phyloP scores from a whole-genome alignment of 2,888 invertebrate species.

The Salpingus planirostris region DNA sequence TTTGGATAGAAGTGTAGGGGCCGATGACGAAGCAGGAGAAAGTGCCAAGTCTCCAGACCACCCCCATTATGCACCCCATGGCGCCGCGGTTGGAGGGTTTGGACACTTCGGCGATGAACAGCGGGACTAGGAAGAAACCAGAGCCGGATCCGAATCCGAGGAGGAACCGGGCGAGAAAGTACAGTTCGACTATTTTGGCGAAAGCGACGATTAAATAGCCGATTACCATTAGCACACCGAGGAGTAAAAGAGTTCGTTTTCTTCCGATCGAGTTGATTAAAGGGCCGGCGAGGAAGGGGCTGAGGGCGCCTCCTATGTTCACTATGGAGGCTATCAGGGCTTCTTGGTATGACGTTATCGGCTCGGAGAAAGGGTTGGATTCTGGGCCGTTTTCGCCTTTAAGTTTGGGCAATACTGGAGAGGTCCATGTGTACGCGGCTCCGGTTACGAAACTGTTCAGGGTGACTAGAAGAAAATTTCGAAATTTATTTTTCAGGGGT shows the following conservation, averaged over 20 bases:
- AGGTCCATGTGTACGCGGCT: constrained; percentile 23
- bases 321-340: constrained; percentile 24
- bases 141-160: constrained; percentile 60
- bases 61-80: constrained; percentile 11
- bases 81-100: constrained; percentile 71
- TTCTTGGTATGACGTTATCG: constrained; percentile 19
- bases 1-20: constrained; percentile 18
- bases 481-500: too few species aligned
- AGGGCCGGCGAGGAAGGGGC: constrained; percentile 21
- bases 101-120: constrained; percentile 80
- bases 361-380: constrained; percentile 20
- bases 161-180: constrained; percentile 48
- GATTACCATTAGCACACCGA: constrained; percentile 54
- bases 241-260: constrained; percentile 55
- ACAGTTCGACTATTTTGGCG: constrained; percentile 16
- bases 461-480: background rate
- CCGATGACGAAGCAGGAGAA: constrained; percentile 15
- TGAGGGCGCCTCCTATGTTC: constrained; percentile 22
- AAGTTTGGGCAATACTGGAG: constrained; percentile 23
- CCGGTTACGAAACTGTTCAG: constrained; percentile 2
- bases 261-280: constrained; percentile 43
- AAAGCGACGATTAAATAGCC: constrained; percentile 30
- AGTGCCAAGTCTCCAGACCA: constrained; percentile 14
- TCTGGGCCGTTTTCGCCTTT: constrained; percentile 13
- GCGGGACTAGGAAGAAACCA: constrained; percentile 64